phyloP scores from a whole-genome alignment of 2,113 vertebrate species.

The Casuarius casuarius region DNA sequence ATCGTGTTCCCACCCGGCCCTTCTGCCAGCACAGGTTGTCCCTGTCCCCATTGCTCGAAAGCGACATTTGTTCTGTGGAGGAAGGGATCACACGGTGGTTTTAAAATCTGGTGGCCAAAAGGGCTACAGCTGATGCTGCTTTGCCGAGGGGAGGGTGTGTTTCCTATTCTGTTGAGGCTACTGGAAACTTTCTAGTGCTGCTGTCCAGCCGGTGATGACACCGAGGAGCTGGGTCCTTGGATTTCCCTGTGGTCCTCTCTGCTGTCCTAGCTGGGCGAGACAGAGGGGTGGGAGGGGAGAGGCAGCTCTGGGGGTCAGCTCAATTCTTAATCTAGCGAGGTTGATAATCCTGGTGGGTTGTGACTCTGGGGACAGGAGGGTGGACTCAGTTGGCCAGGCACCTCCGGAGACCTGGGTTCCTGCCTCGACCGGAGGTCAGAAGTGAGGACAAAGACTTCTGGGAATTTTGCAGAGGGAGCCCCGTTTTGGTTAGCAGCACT shows the following conservation, averaged over 20 bases:
- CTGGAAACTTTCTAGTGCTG: constrained; percentile 13
- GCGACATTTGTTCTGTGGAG: rapidly evolving
- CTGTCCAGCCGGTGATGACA: constrained; percentile 1
- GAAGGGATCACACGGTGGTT: not conserved
- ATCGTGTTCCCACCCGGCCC: not conserved
- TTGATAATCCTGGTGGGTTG: not conserved
- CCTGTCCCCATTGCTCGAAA: not conserved
- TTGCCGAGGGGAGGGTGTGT: not conserved
- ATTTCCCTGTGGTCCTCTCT: not conserved
- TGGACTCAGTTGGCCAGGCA: not conserved
- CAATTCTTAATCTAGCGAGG: constrained; percentile 6
- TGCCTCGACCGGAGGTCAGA: not conserved
- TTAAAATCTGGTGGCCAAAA: not conserved
- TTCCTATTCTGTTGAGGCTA: not conserved
- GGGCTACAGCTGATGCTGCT: not conserved
- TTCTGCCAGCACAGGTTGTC: not conserved
- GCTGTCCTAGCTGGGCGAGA: not conserved
- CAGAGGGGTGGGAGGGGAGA: rapidly evolving
- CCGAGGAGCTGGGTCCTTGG: not conserved
- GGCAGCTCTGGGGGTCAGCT: not conserved
- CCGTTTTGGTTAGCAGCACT: not conserved
- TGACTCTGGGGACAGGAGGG: not conserved
- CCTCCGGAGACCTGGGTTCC: not conserved
- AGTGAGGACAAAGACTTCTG: not conserved
- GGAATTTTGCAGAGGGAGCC: not conserved